A percentile compares a stretch with the other conserved stretches of the same genome.
Evolutionary conservation across 1,140 invertebrate genomes (phyloP).

Genomic region (Dinoponera quadriceps): DNA sequence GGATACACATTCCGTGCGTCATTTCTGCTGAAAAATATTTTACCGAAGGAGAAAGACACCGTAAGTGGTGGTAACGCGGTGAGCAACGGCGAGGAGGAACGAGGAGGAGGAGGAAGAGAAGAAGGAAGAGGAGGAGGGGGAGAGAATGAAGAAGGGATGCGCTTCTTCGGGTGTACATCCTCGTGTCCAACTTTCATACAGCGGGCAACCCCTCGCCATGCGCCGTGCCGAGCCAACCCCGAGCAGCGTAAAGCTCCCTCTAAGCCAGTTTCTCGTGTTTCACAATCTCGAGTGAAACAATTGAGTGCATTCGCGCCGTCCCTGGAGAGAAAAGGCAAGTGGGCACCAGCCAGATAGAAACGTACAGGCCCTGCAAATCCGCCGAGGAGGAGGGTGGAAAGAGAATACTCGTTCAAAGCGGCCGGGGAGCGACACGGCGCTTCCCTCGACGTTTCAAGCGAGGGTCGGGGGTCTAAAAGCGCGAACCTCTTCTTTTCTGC

Average conservation of each 20-base stretch:
- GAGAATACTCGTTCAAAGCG: slow-evolving; percentile 33
- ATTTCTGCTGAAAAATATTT: slow-evolving; percentile 48
- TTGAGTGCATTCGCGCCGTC: slow-evolving; percentile 77
- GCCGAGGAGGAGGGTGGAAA: slow-evolving; percentile 13
- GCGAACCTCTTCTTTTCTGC: slow-evolving; percentile 7
- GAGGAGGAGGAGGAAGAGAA: not conserved
- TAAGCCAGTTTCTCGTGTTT: slow-evolving; percentile 81
- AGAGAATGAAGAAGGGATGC: not conserved
- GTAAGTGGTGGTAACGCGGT: not conserved
- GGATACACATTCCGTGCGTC: slow-evolving; percentile 4
- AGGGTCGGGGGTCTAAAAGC: slow-evolving; percentile 12
- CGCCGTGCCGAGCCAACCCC: slow-evolving; percentile 44
- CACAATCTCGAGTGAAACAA: slow-evolving; percentile 82
- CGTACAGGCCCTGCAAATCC: slow-evolving; percentile 58
- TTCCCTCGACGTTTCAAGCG: slow-evolving; percentile 16
- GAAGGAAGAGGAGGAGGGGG: not conserved
- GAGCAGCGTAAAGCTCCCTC: slow-evolving; percentile 72
- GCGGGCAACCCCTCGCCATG: slow-evolving; percentile 16
- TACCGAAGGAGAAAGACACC: slow-evolving; percentile 1
- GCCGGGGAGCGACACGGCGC: slow-evolving; percentile 12
- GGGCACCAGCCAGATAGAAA: slow-evolving; percentile 62
- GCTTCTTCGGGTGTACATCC: slow-evolving; percentile 30
- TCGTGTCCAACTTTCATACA: slow-evolving; percentile 44
- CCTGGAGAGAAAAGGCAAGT: slow-evolving; percentile 67
- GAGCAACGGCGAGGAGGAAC: not conserved